Conservation (phyloP, 2,888 invertebrate genomes). For the Hypomecis punctinalis region DNA sequence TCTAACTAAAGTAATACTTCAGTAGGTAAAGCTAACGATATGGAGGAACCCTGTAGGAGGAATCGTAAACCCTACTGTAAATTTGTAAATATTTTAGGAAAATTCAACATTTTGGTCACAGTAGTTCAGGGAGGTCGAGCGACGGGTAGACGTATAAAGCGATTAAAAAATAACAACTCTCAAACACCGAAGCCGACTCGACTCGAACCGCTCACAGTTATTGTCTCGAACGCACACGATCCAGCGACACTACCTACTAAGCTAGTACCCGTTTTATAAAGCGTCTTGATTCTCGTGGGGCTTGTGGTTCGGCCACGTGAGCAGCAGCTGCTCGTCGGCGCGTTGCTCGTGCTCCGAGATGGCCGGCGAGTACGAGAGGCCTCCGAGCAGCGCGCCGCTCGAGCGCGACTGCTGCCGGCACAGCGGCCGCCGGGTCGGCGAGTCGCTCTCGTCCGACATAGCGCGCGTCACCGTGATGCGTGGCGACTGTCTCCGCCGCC, state of each 20-base stretch:
- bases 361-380: slow-evolving; percentile 78
- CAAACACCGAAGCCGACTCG: slow-evolving; percentile 68
- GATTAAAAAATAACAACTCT: slow-evolving; percentile 66
- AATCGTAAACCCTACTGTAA: slow-evolving; percentile 72
- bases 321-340: slow-evolving; percentile 80
- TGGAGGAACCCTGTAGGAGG: slow-evolving; percentile 84
- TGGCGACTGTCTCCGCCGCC: slow-evolving; percentile 85
- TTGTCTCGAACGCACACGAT: slow-evolving; percentile 69
- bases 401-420: slow-evolving; percentile 81
- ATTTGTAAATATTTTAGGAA: slow-evolving; percentile 74
- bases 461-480: slow-evolving; percentile 90
- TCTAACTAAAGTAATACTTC: slow-evolving; percentile 81
- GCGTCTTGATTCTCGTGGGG: slow-evolving; percentile 65
- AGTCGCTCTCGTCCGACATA: slow-evolving; percentile 89
- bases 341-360: slow-evolving; percentile 61
- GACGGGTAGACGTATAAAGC: slow-evolving; percentile 66
- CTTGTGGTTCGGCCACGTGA: slow-evolving; percentile 83
- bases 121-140: slow-evolving; percentile 66
- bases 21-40: slow-evolving; percentile 84
- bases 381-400: slow-evolving; percentile 78
- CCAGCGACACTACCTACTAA: slow-evolving; percentile 60
- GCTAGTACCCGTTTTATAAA: slow-evolving; percentile 74
- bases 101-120: slow-evolving; percentile 72
- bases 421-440: slow-evolving; percentile 78
- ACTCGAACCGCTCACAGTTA: slow-evolving; percentile 70